Percentiles rank a stretch among this genome's conserved stretches.
Evolutionary conservation across 2,888 invertebrate species (phyloP).

Genomic region (Enchytraeus crypticus): DNA sequence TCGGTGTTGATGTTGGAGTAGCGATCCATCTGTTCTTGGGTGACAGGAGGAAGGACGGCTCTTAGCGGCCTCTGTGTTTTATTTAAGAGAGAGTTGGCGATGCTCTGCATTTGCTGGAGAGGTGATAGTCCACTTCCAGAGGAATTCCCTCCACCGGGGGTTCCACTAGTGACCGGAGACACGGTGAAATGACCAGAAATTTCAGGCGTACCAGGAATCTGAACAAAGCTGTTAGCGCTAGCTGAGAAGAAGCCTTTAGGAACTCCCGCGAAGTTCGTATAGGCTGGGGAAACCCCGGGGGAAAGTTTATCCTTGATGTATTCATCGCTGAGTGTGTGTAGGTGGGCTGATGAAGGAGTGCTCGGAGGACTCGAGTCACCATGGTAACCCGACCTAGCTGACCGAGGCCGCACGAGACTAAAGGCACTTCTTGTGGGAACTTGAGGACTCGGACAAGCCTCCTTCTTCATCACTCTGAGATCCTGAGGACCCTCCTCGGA

Average conservation of each 20-base stretch:
- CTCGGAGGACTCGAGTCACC: constrained; percentile 55
- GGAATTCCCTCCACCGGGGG: too few species aligned
- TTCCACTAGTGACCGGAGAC: constrained; percentile 20
- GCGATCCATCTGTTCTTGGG: constrained; percentile 96
- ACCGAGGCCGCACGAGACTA: constrained; percentile 68
- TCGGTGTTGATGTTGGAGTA: constrained; percentile 96
- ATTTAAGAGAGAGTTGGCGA: constrained; percentile 82
- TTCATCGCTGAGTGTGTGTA: too few species aligned
- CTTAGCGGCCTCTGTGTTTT: constrained; percentile 72
- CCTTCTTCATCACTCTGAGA: constrained; percentile 15
- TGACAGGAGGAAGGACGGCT: constrained; percentile 92
- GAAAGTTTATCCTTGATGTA: too few species aligned
- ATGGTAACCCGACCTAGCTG: constrained; percentile 46
- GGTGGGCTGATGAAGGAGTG: too few species aligned
- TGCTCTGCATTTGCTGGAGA: constrained; percentile 91
- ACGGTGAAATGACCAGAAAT: constrained; percentile 58
- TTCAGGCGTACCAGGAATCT: constrained; percentile 17
- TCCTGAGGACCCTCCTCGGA: constrained; percentile 19
- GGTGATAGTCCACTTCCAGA: constrained; percentile 76
- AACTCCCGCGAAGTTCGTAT: constrained; percentile 13
- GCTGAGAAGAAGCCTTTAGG: constrained; percentile 6
- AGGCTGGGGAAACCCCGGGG: neutral
- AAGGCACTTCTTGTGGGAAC: constrained; percentile 55
- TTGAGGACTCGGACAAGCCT: constrained; percentile 15
- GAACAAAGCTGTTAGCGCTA: neutral